phyloP scores from a whole-genome alignment of 2,113 vertebrate genomes.

The Tragelaphus imberbis region DNA sequence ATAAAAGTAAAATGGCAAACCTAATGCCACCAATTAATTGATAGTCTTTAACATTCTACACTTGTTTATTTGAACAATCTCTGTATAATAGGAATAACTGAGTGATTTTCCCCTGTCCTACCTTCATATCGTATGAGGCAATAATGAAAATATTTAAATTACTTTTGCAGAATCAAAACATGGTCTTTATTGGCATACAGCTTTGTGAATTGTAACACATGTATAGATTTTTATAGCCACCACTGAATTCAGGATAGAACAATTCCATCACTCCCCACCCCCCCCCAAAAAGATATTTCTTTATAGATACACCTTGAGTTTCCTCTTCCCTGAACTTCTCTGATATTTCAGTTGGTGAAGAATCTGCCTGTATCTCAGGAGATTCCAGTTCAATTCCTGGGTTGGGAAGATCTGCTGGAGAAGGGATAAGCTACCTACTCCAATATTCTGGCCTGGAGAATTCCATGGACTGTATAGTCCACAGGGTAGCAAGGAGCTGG shows the following conservation, averaged over 20 bases:
- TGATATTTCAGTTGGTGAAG: not conserved
- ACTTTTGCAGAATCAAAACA: not conserved
- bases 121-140: not conserved
- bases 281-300: not conserved
- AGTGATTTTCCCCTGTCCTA: not conserved
- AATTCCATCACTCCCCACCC: too few species aligned
- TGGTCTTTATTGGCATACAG: not conserved
- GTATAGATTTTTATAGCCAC: not conserved
- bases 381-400: not conserved
- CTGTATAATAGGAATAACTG: not conserved
- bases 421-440: not conserved
- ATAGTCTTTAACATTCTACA: not conserved
- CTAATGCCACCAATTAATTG: not conserved
- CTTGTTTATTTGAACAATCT: not conserved
- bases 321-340: not conserved
- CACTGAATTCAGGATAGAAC: not conserved
- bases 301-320: not conserved
- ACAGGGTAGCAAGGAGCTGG: not conserved
- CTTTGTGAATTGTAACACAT: not conserved
- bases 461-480: not conserved
- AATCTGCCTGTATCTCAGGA: not conserved
- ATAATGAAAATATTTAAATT: constrained; percentile 42
- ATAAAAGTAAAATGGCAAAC: constrained; percentile 68
- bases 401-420: not conserved
- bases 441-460: not conserved